phyloP scores from a whole-genome alignment of 2,113 vertebrate genomes.

The Trogon melanurus region DNA sequence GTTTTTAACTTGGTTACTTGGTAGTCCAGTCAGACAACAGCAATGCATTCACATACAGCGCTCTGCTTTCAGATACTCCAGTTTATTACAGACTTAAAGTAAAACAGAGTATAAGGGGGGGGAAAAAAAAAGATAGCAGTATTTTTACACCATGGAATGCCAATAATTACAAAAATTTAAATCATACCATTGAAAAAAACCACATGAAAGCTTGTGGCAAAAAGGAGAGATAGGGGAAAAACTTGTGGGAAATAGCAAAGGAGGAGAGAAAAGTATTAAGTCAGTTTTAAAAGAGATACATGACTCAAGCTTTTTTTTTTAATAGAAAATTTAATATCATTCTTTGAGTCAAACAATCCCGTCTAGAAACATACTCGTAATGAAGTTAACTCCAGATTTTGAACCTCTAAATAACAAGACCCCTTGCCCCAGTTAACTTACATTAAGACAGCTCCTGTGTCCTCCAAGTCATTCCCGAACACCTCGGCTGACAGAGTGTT shows the following conservation, averaged over 20 bases:
- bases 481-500: constrained; percentile 41
- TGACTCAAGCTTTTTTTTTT: neutral
- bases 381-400: neutral
- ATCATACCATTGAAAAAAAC: neutral
- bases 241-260: neutral
- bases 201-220: neutral
- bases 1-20: neutral
- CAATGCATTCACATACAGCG: neutral
- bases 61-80: neutral
- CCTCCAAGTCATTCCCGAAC: constrained; percentile 17
- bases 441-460: neutral
- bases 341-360: constrained; percentile 23
- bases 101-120: constrained; percentile 5
- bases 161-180: neutral
- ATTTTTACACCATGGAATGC: neutral
- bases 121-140: neutral
- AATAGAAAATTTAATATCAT: constrained; percentile 59
- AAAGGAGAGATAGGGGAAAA: neutral
- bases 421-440: neutral
- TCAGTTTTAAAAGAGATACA: neutral
- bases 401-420: neutral
- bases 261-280: neutral
- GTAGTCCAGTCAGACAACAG: neutral
- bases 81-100: constrained; percentile 31
- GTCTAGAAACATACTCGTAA: neutral